phyloP scores from a whole-genome alignment of 2,113 vertebrate species.

The Galemys pyrenaicus region DNA sequence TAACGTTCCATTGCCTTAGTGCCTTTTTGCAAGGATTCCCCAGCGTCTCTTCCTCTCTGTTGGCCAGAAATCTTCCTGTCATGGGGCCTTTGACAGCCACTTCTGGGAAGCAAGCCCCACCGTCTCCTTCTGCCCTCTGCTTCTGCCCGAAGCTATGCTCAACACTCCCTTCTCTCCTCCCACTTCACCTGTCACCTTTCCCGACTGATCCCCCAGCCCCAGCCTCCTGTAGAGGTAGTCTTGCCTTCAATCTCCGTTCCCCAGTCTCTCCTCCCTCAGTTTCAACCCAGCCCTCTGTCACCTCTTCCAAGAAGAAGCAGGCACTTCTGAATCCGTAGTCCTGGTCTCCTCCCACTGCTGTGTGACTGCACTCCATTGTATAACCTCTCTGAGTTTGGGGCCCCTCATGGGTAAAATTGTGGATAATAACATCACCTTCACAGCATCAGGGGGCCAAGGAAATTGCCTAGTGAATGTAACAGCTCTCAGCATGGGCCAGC shows the following conservation, averaged over 20 bases:
- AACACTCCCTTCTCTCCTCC: not conserved
- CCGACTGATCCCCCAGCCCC: not conserved
- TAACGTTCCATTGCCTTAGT: rapidly evolving
- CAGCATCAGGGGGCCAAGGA: not conserved
- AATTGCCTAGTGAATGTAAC: not conserved
- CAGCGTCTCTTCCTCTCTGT: not conserved
- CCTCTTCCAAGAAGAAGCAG: not conserved
- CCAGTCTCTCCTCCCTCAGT: not conserved
- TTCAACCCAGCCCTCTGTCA: not conserved
- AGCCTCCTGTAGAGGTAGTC: not conserved
- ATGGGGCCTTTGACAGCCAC: not conserved
- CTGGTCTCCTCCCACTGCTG: not conserved
- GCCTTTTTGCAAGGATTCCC: not conserved
- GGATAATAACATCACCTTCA: not conserved
- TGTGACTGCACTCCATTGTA: not conserved
- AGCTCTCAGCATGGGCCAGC: not conserved
- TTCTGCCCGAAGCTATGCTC: not conserved
- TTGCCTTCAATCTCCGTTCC: not conserved
- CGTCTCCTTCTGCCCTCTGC: not conserved
- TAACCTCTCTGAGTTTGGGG: not conserved
- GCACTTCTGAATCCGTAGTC: not conserved
- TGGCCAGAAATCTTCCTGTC: not conserved
- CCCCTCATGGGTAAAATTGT: not conserved
- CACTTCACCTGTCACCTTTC: rapidly evolving
- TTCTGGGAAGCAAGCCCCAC: not conserved